Base-by-base conservation (phyloP, 2,888 invertebrate species). In the Aleiodes leptofemur region DNA sequence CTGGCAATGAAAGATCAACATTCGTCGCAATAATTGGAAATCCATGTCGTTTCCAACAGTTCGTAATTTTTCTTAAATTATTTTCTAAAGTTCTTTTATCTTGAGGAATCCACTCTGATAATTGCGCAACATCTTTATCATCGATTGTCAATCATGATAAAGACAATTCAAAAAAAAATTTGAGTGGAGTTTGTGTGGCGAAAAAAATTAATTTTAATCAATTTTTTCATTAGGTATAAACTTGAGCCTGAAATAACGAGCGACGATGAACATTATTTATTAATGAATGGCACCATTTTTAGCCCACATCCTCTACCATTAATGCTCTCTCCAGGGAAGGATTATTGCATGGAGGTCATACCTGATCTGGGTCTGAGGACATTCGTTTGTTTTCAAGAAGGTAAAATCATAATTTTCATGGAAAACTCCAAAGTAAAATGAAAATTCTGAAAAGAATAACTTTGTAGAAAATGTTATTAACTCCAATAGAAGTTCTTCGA, bases 331-430 rank as follows among this genome's bases (percentile, higher is more conserved):
- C 91, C 91, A 0, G 90, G 90, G 71, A 69, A 81, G 11, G 91
- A 92, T 79, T 93, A 91, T 84, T 93, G 93, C 82, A 92, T 93
- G 91, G 93, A 93, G 83, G 88, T 91, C 0, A 91, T 92, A 80
- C 91, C 91, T 53, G 90, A 90, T 11, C 90, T 90, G 3, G 92
- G 92, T 4, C 82, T 92, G 51, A 78, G 77, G 70, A 92, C 92
- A 0, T 88, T 93, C 77, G 90, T 93, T 7, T 93, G 93, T 83
- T 88, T 89, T 72, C 81, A 82, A 11, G 81, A 85, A 83, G 86
- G 89, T 89, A 75, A 61, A 23, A 6, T 73, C 16, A 77, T 72
- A 61, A 31, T 64, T 57, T 34, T 61, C 69, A 31, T 29, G 4
- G 7, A 14, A 51, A 11, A 61, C 23, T 31, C 14, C 38, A 51